phyloP scores from a whole-genome alignment of 2,888 invertebrate species.

The Aspidiotus destructor region DNA sequence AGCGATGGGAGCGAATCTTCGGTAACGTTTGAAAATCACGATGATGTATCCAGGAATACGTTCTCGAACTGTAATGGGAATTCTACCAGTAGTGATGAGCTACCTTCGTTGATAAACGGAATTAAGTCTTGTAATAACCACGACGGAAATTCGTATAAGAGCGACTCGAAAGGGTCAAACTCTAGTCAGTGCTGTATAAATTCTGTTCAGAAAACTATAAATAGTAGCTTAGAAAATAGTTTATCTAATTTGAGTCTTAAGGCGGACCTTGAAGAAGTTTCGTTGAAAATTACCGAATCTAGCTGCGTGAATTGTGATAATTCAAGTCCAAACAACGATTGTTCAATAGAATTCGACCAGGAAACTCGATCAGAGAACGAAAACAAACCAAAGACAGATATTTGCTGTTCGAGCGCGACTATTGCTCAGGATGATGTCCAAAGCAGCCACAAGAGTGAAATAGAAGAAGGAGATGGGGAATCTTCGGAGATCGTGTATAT shows the following conservation, averaged over 20 bases:
- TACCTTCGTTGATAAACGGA: neutral
- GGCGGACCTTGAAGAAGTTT: neutral
- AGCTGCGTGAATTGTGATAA: slow-evolving; percentile 10
- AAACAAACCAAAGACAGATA: neutral
- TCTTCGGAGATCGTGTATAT: slow-evolving; percentile 45
- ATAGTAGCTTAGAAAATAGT: slow-evolving; percentile 8
- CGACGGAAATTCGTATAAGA: slow-evolving; percentile 6
- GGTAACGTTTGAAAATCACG: neutral
- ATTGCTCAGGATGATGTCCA: neutral
- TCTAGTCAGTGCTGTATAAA: slow-evolving; percentile 21
- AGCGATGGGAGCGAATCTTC: neutral
- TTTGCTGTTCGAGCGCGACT: neutral
- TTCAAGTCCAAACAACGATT: neutral
- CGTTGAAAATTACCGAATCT: neutral
- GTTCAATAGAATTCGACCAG: neutral
- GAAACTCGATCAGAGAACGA: neutral
- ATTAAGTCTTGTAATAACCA: neutral
- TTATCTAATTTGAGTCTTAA: slow-evolving; percentile 12
- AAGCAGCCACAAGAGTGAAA: neutral
- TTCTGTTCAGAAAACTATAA: slow-evolving; percentile 3
- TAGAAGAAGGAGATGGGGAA: neutral
- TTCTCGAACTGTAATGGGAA: slow-evolving; percentile 6
- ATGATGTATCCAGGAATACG: neutral
- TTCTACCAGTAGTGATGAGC: slow-evolving; percentile 4
- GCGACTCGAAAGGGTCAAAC: slow-evolving; percentile 6